Conservation (phyloP, 1,140 invertebrate species). For the Batillaria attramentaria region DNA sequence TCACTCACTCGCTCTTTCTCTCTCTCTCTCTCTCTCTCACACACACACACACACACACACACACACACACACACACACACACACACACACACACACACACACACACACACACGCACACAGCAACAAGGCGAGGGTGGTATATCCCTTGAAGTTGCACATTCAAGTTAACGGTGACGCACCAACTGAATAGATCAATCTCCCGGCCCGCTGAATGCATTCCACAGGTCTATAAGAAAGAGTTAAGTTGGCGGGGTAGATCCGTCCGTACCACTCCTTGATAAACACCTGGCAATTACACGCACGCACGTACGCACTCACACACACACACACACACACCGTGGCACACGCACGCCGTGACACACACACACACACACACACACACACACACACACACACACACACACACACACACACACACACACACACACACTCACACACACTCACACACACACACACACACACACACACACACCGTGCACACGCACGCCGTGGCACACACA, state of each 20-base stretch:
- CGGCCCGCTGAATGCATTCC: background rate
- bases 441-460: slow-evolving; percentile 7
- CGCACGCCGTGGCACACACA: background rate
- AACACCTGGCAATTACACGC: slow-evolving; percentile 15
- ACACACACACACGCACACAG: no score
- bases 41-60: background rate
- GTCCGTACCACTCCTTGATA: no score
- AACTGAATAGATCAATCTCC: background rate
- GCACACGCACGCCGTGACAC: background rate
- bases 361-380: slow-evolving; percentile 7
- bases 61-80: no score
- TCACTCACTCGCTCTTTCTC: background rate
- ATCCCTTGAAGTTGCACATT: no score
- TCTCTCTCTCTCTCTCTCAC: background rate
- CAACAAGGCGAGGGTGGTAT: no score
- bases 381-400: slow-evolving; percentile 13
- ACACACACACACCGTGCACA: background rate
- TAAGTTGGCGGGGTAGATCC: no score
- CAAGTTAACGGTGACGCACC: no score
- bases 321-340: background rate
- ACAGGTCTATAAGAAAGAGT: no score
- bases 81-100: no score
- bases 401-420: background rate
- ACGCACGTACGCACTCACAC: slow-evolving; percentile 22
- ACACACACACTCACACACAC: slow-evolving; percentile 4